Evolutionary conservation across 2,113 vertebrate species (phyloP).

Genomic region (Labeo catla): DNA sequence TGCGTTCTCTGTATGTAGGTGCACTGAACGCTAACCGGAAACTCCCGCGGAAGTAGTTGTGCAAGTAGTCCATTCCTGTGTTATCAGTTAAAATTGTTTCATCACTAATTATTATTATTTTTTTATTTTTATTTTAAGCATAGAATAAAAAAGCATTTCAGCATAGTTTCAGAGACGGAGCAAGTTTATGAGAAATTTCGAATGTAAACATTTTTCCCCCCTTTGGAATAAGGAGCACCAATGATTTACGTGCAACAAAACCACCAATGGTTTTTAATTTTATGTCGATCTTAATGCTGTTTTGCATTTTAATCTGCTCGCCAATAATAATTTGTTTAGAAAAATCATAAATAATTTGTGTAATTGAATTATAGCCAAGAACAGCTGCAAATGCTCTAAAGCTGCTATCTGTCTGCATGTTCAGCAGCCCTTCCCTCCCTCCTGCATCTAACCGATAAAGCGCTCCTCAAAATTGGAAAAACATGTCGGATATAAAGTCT

Average conservation of each 20-base stretch:
- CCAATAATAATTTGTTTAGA: not conserved
- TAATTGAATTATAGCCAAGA: constrained; percentile 65
- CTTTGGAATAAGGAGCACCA: no score
- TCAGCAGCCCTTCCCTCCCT: constrained; percentile 36
- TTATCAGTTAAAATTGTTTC: no score
- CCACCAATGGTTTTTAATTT: no score
- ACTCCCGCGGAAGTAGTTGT: no score
- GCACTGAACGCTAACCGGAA: no score
- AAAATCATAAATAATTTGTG: not conserved
- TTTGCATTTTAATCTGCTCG: not conserved
- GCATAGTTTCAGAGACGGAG: no score
- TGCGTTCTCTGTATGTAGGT: no score
- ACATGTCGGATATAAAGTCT: constrained; percentile 75
- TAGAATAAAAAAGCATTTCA: no score
- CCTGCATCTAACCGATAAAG: constrained; percentile 76
- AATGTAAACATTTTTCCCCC: not conserved
- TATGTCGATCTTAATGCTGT: not conserved
- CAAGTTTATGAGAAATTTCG: no score
- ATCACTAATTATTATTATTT: no score
- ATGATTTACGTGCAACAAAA: not conserved
- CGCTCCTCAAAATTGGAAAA: constrained; percentile 77
- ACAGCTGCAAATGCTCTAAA: constrained; percentile 78
- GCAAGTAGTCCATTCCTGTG: no score
- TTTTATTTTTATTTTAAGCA: no score
- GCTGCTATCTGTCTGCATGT: constrained; percentile 63